Conservation (phyloP, 2,797 vertebrate species). For the Rhynchonycteris naso region DNA sequence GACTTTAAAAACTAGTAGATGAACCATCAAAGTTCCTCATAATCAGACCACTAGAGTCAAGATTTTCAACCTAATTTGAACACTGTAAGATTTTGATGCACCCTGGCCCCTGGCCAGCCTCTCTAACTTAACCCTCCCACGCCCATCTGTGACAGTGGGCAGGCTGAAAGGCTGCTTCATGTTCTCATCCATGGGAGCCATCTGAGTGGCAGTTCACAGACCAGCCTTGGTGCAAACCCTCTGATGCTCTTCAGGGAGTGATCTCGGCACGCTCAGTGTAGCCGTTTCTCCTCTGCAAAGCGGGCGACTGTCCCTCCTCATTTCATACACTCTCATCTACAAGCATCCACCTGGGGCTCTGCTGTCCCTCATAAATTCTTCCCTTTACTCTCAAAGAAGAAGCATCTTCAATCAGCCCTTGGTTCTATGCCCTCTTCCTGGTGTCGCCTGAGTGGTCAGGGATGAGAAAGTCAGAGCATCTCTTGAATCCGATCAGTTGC, state of each 20-base stretch:
- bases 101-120: background rate
- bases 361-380: slow-evolving; percentile 27
- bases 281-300: background rate
- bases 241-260: background rate
- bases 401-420: background rate
- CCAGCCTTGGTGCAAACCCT: background rate
- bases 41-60: slow-evolving; percentile 30
- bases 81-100: background rate
- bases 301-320: slow-evolving; percentile 4
- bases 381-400: slow-evolving; percentile 54
- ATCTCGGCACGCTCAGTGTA: background rate
- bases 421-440: background rate
- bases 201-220: slow-evolving; percentile 38
- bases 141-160: slow-evolving; percentile 58
- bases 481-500: background rate
- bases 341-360: slow-evolving; percentile 65
- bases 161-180: slow-evolving; percentile 58
- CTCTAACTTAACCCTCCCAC: slow-evolving; percentile 67
- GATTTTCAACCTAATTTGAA: slow-evolving; percentile 55
- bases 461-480: background rate
- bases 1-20: background rate
- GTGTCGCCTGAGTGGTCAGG: background rate
- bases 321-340: slow-evolving; percentile 66
- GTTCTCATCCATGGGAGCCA: slow-evolving; percentile 8
- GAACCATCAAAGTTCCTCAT: background rate